Conservation (phyloP, 2,888 invertebrate species). For the Napeogenes inachia region DNA sequence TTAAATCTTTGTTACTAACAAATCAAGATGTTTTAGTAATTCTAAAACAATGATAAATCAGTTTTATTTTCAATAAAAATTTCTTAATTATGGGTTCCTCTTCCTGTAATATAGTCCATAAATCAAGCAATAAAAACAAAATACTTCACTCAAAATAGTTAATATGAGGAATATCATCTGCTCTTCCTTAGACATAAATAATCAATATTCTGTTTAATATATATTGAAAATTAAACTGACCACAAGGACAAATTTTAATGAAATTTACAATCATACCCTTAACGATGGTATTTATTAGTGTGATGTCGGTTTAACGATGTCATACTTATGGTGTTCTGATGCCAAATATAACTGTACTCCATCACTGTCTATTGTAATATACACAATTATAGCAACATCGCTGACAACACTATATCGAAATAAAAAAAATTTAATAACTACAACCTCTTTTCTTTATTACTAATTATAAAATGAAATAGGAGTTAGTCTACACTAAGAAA, state of each 20-base stretch:
- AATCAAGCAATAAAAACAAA: too few species aligned
- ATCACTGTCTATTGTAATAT: constrained; percentile 11
- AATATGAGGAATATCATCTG: too few species aligned
- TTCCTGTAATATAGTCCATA: too few species aligned
- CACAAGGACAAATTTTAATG: constrained; percentile 13
- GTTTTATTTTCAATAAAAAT: too few species aligned
- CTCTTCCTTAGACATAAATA: too few species aligned
- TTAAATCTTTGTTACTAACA: too few species aligned
- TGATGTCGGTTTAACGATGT: constrained; percentile 28
- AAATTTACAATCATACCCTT: constrained; percentile 17
- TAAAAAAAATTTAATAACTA: constrained; percentile 1
- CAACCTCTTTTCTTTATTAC: not conserved
- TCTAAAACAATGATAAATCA: too few species aligned
- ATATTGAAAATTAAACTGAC: not conserved
- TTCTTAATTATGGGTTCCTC: too few species aligned
- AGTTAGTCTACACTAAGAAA: too few species aligned
- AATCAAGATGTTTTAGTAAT: too few species aligned
- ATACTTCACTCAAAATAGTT: too few species aligned
- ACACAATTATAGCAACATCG: not conserved
- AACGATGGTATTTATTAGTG: constrained; percentile 17
- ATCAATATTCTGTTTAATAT: not conserved
- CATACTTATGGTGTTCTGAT: constrained; percentile 31
- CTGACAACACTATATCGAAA: not conserved
- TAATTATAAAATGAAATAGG: not conserved
- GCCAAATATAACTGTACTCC: constrained; percentile 23